phyloP scores from a whole-genome alignment of 2,797 vertebrate genomes.

The Smutsia temminckii region DNA sequence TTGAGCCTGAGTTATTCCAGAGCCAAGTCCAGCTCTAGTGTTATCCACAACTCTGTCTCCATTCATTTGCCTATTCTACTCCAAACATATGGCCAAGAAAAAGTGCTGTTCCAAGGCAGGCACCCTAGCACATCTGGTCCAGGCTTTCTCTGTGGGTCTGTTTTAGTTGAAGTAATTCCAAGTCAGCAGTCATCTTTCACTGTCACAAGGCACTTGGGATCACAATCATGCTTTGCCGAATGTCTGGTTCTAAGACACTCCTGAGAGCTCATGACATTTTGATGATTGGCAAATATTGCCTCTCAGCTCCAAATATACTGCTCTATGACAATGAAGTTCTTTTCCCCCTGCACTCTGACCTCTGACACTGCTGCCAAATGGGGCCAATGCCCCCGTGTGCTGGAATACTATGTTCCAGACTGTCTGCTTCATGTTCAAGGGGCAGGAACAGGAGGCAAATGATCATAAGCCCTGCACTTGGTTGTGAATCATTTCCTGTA shows the following conservation, averaged over 20 bases:
- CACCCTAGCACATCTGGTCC: not conserved
- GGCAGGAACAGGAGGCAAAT: not conserved
- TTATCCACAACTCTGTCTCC: not conserved
- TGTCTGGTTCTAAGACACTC: not conserved
- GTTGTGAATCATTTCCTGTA: not conserved
- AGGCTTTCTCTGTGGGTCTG: not conserved
- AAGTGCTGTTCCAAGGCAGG: not conserved
- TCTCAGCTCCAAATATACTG: not conserved
- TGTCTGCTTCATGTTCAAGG: not conserved
- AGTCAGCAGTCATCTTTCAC: not conserved
- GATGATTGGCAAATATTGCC: not conserved
- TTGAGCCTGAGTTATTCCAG: not conserved
- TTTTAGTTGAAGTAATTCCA: slow-evolving; percentile 3
- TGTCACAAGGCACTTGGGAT: not conserved
- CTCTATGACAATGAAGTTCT: not conserved
- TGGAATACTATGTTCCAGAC: not conserved
- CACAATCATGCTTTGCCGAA: not conserved
- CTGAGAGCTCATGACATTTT: not conserved
- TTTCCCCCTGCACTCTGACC: not conserved
- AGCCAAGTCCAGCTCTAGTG: not conserved
- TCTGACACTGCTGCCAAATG: not conserved
- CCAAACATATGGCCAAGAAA: not conserved
- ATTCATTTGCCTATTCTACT: not conserved
- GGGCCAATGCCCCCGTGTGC: not conserved
- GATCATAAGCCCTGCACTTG: not conserved